A percentile compares a stretch with the other conserved stretches of the same genome.
Conservation (phyloP, 2,888 invertebrate species). For the Lasius fuliginosus region DNA sequence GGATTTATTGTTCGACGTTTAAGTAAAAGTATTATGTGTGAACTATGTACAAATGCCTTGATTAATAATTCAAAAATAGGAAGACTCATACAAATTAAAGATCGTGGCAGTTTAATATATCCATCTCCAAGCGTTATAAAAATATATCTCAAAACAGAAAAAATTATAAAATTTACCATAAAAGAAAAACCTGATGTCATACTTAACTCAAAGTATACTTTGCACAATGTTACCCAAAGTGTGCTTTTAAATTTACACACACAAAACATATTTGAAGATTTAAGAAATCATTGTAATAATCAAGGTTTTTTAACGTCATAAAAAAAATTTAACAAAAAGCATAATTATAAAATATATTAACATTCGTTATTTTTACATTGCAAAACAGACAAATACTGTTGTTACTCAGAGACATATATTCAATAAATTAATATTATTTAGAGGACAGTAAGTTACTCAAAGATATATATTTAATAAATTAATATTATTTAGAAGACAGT, state of each 20-base stretch:
- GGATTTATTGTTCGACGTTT: background rate
- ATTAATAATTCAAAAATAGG: background rate
- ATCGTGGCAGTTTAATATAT: slow-evolving; percentile 19
- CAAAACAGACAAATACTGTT: too few species aligned
- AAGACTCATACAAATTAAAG: background rate
- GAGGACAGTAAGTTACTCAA: too few species aligned
- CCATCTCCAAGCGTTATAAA: background rate
- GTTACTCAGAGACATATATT: too few species aligned
- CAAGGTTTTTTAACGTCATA: slow-evolving; percentile 5
- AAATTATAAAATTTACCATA: background rate
- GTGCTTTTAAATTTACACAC: background rate
- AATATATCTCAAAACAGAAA: slow-evolving; percentile 13
- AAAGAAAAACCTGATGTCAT: background rate
- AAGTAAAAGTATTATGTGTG: background rate
- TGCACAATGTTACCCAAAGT: background rate
- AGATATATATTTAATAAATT: too few species aligned
- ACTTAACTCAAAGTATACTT: slow-evolving; percentile 11
- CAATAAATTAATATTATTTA: too few species aligned
- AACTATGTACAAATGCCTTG: background rate
- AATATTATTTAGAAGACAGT: too few species aligned
- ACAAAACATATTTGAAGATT: background rate
- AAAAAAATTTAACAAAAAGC: background rate
- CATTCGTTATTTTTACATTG: too few species aligned
- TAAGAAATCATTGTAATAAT: background rate
- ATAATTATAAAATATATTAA: too few species aligned